Percentiles rank a stretch among this genome's conserved stretches.
phyloP scores from a whole-genome alignment of 2,797 vertebrate species.

The Linurgus olivaceus region DNA sequence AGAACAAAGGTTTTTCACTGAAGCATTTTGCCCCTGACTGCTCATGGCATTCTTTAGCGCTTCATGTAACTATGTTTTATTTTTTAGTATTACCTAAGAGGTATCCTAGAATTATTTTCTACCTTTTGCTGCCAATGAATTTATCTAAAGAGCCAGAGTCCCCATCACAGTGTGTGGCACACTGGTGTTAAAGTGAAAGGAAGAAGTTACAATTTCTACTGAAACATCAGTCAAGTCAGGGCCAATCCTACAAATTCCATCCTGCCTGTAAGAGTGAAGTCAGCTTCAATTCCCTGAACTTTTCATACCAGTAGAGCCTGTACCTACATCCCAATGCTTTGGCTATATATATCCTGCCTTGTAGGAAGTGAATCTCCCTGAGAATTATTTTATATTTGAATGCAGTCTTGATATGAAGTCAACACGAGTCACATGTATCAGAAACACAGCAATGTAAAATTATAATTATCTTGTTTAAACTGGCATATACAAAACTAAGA shows the following conservation, averaged over 20 bases:
- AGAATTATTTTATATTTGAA: neutral
- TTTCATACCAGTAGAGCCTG: neutral
- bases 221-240: neutral
- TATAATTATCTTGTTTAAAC: neutral
- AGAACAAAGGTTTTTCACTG: neutral
- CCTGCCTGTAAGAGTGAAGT: neutral
- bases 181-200: neutral
- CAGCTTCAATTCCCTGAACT: neutral
- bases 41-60: neutral
- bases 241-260: neutral
- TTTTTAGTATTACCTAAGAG: neutral
- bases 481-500: neutral
- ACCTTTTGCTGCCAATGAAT: neutral
- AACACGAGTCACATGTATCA: neutral
- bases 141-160: neutral
- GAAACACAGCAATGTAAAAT: neutral
- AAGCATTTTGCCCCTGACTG: neutral
- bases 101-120: neutral
- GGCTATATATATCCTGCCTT: neutral
- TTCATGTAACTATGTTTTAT: neutral
- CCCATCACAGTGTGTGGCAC: neutral
- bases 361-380: neutral
- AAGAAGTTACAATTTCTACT: neutral
- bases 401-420: neutral
- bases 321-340: neutral